Evolutionary conservation across 2,888 invertebrate genomes (phyloP).

Genomic region (Elgonia sp.): DNA sequence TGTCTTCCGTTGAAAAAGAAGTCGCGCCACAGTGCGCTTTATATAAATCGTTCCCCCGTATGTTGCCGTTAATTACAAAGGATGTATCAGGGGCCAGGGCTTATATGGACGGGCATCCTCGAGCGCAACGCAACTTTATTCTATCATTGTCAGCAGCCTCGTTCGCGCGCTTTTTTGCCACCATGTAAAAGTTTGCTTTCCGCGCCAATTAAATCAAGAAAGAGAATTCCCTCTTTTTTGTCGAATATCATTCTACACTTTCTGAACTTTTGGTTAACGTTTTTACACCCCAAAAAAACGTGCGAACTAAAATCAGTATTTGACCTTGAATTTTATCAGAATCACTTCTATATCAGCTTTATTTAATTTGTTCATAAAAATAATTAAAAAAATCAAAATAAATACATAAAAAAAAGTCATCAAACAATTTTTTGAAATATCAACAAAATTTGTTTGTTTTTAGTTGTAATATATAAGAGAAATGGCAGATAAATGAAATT

Average conservation of each 20-base stretch:
- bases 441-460: too few relatives aligned
- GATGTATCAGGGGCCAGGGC: constrained; percentile 44
- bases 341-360: too few relatives aligned
- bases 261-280: too few relatives aligned
- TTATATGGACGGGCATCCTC: constrained; percentile 59
- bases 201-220: constrained; percentile 54
- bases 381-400: too few relatives aligned
- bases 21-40: constrained; percentile 24
- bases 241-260: background rate
- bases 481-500: too few relatives aligned
- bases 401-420: too few relatives aligned
- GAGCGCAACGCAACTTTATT: constrained; percentile 35
- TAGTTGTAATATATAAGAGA: too few relatives aligned
- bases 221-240: background rate
- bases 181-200: constrained; percentile 60
- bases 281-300: too few relatives aligned
- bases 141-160: constrained; percentile 49
- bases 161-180: constrained; percentile 52
- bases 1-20: constrained; percentile 17
- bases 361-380: too few relatives aligned
- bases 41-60: constrained; percentile 51
- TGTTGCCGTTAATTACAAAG: constrained; percentile 47
- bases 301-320: too few relatives aligned
- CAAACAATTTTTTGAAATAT: too few relatives aligned
- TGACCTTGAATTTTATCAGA: too few relatives aligned